phyloP scores from a whole-genome alignment of 2,888 invertebrate genomes.

The Polydrusus cervinus region DNA sequence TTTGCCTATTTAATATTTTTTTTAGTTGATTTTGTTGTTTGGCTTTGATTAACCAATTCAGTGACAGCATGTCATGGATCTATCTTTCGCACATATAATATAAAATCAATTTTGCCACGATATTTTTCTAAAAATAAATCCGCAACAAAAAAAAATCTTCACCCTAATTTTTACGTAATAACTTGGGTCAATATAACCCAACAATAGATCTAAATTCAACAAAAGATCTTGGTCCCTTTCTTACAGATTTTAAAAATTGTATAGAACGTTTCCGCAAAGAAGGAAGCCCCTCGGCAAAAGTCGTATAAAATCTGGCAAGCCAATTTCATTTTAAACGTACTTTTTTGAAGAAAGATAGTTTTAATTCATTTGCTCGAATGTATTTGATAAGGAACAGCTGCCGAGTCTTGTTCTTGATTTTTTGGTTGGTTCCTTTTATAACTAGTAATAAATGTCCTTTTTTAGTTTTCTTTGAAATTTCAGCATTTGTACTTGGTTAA shows the following conservation, averaged over 20 bases:
- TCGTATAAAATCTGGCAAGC: not conserved
- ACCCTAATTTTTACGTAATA: not conserved
- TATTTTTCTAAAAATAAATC: too few species aligned
- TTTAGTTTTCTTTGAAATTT: too few species aligned
- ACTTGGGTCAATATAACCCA: not conserved
- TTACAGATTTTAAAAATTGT: not conserved
- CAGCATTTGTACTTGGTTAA: too few species aligned
- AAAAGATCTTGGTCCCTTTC: not conserved
- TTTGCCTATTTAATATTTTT: too few species aligned
- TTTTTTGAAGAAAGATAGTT: not conserved
- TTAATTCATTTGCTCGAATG: not conserved
- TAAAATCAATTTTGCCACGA: too few species aligned
- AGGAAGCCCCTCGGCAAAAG: slow-evolving; percentile 1
- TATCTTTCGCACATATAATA: too few species aligned
- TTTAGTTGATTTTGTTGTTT: too few species aligned
- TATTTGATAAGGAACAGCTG: slow-evolving; percentile 11
- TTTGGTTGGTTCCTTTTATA: not conserved
- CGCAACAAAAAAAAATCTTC: too few species aligned
- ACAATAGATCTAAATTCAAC: slow-evolving; percentile 5
- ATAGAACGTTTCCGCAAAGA: slow-evolving; percentile 5
- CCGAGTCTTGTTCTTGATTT: not conserved
- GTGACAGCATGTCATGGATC: too few species aligned
- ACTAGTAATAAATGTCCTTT: slow-evolving; percentile 1
- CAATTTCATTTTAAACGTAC: not conserved
- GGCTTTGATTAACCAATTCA: too few species aligned